A percentile compares a stretch with the other conserved stretches of the same genome.
Conservation (phyloP, 2,113 vertebrate genomes). For the Calyptomena viridis region DNA sequence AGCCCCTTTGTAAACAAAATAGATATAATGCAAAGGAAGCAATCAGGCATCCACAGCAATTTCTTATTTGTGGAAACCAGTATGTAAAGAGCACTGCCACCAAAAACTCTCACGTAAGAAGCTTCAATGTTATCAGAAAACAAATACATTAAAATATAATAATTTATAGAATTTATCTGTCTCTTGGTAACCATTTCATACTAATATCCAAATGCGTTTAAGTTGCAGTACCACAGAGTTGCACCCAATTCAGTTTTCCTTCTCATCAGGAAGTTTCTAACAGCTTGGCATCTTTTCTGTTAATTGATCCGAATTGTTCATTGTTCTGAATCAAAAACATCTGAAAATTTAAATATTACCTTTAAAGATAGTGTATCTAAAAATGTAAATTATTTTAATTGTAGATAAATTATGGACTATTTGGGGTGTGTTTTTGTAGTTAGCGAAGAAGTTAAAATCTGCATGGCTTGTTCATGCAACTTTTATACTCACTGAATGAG, state of each 20-base stretch:
- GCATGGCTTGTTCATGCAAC: not conserved
- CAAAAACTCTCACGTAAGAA: conserved; percentile 13
- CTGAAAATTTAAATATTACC: not conserved
- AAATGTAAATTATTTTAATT: not conserved
- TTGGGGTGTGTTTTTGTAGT: not conserved
- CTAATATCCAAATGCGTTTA: not conserved
- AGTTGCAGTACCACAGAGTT: not conserved
- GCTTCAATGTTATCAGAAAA: conserved; percentile 43
- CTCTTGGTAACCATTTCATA: conserved; percentile 18
- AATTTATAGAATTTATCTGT: conserved; percentile 36
- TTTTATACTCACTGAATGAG: not conserved
- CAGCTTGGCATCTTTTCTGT: not conserved
- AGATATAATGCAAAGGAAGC: conserved; percentile 43
- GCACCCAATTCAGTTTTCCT: not conserved
- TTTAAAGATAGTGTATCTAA: not conserved
- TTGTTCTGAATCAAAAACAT: not conserved
- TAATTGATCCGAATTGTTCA: not conserved
- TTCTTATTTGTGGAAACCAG: conserved; percentile 58
- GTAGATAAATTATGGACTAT: not conserved
- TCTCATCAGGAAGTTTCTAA: not conserved
- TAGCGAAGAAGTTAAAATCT: not conserved
- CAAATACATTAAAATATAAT: conserved; percentile 69
- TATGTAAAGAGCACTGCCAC: conserved; percentile 19
- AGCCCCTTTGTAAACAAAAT: conserved; percentile 63
- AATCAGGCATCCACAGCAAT: conserved; percentile 44